These are phyloP conservation scores for Sanderia malayensis DNA, from an alignment of 30 jellyfish, hydroid and myxozoan genomes.

Conservation along the genomic window DNA sequence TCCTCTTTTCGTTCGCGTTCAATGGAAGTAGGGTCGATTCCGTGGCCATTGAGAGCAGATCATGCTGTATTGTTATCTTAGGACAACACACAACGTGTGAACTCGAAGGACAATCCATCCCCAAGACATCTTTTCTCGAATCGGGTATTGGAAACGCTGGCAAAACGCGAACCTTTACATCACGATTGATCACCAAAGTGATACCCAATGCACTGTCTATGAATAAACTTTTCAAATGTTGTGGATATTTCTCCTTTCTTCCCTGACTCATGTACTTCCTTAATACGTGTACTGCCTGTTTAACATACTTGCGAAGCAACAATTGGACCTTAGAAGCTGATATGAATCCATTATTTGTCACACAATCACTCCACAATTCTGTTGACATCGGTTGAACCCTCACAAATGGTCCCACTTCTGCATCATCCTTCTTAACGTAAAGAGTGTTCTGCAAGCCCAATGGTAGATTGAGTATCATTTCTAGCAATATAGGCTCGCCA, in stretches of 20 bases:
- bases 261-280: conserved; percentile 70
- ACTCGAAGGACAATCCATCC: conserved; percentile 72
- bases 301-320: conserved; percentile 57
- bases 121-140: conserved; percentile 49
- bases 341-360: conserved; percentile 50
- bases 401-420: conserved; percentile 38
- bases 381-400: conserved; percentile 62
- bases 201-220: conserved; percentile 62
- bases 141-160: conserved; percentile 85
- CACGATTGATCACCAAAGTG: conserved; percentile 44
- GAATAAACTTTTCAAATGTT: conserved; percentile 41
- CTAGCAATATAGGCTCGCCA: conserved; percentile 60
- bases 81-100: conserved; percentile 71
- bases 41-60: conserved; percentile 5
- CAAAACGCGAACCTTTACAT: conserved; percentile 53
- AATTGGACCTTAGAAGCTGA: conserved; percentile 50
- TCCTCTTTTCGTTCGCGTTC: conserved; percentile 15
- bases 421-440: conserved; percentile 38
- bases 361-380: conserved; percentile 65
- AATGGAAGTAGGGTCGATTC: background rate
- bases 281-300: conserved; percentile 76
- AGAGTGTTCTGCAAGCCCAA: conserved; percentile 58
- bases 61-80: conserved; percentile 31
- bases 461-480: conserved; percentile 63
- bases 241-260: conserved; percentile 63